These are phyloP conservation scores for Rhinella marina DNA, from an alignment of 2,797 vertebrate genomes.

Conservation along the genomic window DNA sequence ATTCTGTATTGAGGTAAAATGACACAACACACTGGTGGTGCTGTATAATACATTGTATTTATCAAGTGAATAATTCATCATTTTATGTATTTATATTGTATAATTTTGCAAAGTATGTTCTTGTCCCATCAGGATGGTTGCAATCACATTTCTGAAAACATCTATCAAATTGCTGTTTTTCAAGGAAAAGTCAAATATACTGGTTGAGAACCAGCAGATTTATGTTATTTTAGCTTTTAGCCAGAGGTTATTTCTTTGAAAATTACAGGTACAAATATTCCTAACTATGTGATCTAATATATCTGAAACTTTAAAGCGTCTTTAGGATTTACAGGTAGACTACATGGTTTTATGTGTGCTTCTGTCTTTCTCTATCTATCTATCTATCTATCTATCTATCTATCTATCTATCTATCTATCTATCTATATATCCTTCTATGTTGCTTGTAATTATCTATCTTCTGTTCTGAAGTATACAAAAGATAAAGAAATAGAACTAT, in stretches of 20 bases:
- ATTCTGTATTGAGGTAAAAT: neutral
- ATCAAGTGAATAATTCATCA: neutral
- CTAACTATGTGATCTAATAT: constrained; percentile 29
- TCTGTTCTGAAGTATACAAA: no score
- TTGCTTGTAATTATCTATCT: neutral
- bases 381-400: neutral
- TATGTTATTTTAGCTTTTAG: constrained; percentile 45
- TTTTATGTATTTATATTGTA: neutral
- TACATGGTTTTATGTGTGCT: neutral
- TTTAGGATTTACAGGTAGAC: neutral
- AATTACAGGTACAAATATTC: constrained; percentile 41
- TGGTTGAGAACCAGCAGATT: constrained; percentile 31
- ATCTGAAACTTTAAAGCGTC: constrained; percentile 5
- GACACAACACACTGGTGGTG: neutral
- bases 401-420: neutral
- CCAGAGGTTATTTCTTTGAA: constrained; percentile 40
- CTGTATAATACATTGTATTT: neutral
- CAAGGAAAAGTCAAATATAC: constrained; percentile 44
- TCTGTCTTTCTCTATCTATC: neutral
- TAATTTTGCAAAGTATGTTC: neutral
- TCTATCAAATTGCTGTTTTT: constrained; percentile 27
- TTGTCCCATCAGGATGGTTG: constrained; percentile 13
- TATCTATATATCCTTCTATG: neutral
- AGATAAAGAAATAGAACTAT: no score
- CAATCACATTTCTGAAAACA: constrained; percentile 29